A percentile compares a stretch with the other conserved stretches of the same genome.
Evolutionary conservation across 1,140 invertebrate genomes (phyloP).

Genomic region (Drosophila setifemur): DNA sequence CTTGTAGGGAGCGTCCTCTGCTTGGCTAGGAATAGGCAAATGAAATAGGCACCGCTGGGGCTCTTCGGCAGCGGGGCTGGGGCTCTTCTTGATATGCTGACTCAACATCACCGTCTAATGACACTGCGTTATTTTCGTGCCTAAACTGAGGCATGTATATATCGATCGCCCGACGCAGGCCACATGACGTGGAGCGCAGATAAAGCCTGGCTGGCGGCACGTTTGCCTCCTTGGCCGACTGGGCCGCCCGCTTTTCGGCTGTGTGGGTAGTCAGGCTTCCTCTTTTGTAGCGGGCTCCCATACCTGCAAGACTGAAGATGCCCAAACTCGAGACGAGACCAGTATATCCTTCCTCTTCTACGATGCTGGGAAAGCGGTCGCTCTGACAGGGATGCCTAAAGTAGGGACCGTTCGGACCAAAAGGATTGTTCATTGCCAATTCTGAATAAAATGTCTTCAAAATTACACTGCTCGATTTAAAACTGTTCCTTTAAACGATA

Average conservation of each 20-base stretch:
- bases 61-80: too few species aligned
- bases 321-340: constrained; percentile 6
- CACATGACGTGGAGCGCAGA: neutral
- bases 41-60: neutral
- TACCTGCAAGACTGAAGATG: constrained; percentile 15
- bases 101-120: neutral
- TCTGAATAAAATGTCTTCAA: too few species aligned
- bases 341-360: constrained; percentile 8
- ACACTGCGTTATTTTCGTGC: neutral
- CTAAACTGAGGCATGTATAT: constrained; percentile 21
- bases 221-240: neutral
- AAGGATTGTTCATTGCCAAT: constrained; percentile 20
- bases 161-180: constrained; percentile 23
- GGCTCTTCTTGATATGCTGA: neutral
- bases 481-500: too few species aligned
- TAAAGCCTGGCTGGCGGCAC: constrained; percentile 38
- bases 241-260: constrained; percentile 6
- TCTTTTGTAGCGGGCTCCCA: constrained; percentile 19
- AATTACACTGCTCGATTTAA: too few species aligned
- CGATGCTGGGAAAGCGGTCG: constrained; percentile 12
- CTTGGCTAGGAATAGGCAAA: neutral
- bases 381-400: constrained; percentile 13
- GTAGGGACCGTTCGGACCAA: constrained; percentile 29
- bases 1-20: constrained; percentile 1
- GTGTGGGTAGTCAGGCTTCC: neutral